Conservation (phyloP, 2,113 vertebrate species). For the Eubucco bourcierii region DNA sequence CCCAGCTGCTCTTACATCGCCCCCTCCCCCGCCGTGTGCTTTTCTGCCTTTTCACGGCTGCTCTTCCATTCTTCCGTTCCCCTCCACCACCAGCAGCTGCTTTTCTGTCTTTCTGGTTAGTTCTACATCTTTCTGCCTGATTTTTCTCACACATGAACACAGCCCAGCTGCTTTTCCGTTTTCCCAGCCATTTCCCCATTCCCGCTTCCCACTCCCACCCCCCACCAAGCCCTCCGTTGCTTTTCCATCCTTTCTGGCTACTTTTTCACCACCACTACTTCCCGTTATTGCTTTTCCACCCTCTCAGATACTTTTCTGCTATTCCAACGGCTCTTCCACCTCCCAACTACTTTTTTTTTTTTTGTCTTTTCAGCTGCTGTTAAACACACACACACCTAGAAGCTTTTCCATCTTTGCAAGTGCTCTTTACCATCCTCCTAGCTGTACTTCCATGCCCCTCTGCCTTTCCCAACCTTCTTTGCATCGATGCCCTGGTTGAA, state of each 20-base stretch:
- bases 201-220: background rate
- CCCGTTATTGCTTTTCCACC: background rate
- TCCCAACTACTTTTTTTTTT: background rate
- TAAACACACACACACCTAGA: background rate
- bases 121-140: background rate
- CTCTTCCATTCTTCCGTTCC: background rate
- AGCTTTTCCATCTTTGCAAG: background rate
- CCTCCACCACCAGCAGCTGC: background rate
- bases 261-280: background rate
- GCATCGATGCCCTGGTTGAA: background rate
- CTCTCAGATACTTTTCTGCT: background rate
- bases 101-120: background rate
- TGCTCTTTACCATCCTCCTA: background rate
- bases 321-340: background rate
- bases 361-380: background rate
- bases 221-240: background rate
- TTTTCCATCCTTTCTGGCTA: background rate
- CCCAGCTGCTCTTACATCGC: background rate
- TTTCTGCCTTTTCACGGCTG: background rate
- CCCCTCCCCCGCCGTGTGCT: background rate
- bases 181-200: background rate
- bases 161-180: background rate
- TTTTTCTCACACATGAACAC: background rate
- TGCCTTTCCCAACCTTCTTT: background rate
- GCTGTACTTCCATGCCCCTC: background rate